phyloP scores from a whole-genome alignment of 2,113 vertebrate species.

The Lycaon pictus region DNA sequence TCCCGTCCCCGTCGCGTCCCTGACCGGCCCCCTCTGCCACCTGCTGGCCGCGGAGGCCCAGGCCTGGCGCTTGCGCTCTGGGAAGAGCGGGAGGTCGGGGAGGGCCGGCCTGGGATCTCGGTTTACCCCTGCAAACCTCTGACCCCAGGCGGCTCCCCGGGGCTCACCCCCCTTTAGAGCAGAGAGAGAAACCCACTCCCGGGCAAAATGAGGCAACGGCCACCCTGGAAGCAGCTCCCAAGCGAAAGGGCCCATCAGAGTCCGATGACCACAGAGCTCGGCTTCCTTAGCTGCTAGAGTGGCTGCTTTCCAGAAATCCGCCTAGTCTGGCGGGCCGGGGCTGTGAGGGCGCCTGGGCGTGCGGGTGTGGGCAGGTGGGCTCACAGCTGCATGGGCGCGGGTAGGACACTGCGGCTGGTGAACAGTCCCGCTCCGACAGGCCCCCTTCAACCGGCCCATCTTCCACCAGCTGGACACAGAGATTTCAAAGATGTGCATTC shows the following conservation, averaged over 20 bases:
- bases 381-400: fast-evolving
- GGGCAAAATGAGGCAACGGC: background rate
- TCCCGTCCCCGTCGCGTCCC: too few species aligned
- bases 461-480: background rate
- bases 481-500: background rate
- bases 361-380: background rate
- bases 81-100: background rate
- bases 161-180: background rate
- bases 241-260: background rate
- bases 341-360: background rate
- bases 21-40: background rate
- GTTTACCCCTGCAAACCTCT: background rate
- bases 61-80: background rate
- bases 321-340: background rate
- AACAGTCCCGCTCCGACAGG: background rate
- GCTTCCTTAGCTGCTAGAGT: background rate
- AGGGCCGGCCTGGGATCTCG: background rate
- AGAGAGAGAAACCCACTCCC: background rate
- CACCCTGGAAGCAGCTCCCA: background rate
- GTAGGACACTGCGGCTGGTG: background rate
- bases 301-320: fast-evolving
- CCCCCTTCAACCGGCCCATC: background rate
- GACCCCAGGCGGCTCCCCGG: background rate
- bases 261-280: background rate
- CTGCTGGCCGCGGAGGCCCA: background rate